Evolutionary conservation across 1,140 invertebrate genomes (phyloP).

Genomic region (Nylanderia fulva): DNA sequence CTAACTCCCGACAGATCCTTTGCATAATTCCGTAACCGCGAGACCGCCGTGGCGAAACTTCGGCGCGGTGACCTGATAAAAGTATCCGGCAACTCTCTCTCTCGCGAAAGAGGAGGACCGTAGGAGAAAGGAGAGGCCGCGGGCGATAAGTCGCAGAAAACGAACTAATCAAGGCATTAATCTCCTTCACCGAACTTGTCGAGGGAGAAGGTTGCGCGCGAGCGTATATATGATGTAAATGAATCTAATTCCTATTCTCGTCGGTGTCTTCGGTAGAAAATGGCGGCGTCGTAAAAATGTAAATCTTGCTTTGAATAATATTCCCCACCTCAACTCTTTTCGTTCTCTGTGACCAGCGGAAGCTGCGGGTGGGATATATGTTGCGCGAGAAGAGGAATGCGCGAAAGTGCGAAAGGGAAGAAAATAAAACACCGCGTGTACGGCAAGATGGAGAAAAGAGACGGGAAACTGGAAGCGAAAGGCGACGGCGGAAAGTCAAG

Average conservation of each 20-base stretch:
- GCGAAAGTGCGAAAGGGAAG: constrained; percentile 12
- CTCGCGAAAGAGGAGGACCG: not conserved
- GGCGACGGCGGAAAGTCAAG: constrained; percentile 7
- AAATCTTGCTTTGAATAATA: constrained; percentile 80
- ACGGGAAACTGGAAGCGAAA: not conserved
- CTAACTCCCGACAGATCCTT: constrained; percentile 39
- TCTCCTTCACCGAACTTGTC: constrained; percentile 67
- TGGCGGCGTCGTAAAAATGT: constrained; percentile 79
- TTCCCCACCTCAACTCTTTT: constrained; percentile 25
- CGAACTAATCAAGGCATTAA: constrained; percentile 82
- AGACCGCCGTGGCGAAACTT: constrained; percentile 40
- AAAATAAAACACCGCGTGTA: constrained; percentile 41
- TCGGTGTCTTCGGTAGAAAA: constrained; percentile 75
- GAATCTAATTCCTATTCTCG: constrained; percentile 79
- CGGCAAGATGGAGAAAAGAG: constrained; percentile 24
- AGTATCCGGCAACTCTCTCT: constrained; percentile 6
- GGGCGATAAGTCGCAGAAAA: constrained; percentile 73
- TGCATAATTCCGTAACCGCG: constrained; percentile 54
- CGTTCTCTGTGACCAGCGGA: constrained; percentile 11
- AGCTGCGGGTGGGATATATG: constrained; percentile 5
- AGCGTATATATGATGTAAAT: constrained; percentile 78
- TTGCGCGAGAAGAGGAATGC: not conserved
- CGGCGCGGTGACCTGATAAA: constrained; percentile 53
- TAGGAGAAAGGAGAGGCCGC: not conserved
- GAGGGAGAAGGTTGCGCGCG: not conserved